phyloP scores from a whole-genome alignment of 64 coral and sea anemone species.

The Montipora efflorescens region DNA sequence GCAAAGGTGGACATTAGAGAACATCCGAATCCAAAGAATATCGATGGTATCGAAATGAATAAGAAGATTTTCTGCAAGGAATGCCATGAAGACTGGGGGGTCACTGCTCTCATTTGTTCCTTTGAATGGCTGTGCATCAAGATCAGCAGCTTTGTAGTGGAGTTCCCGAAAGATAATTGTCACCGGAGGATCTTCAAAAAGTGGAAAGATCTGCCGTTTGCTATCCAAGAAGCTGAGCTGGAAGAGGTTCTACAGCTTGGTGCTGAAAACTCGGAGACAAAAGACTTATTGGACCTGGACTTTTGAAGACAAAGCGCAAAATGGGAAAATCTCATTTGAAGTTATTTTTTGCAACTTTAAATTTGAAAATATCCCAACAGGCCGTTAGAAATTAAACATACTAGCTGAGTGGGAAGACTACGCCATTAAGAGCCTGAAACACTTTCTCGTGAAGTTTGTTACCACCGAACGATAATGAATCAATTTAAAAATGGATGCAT shows the following conservation, averaged over 20 bases:
- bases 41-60: conserved; percentile 48
- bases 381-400: too few species aligned
- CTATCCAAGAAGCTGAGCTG: conserved; percentile 1
- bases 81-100: conserved; percentile 58
- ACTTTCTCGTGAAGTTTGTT: too few species aligned
- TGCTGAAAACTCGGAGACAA: background rate
- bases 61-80: conserved; percentile 53
- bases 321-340: too few species aligned
- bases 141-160: conserved; percentile 43
- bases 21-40: conserved; percentile 14
- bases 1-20: conserved; percentile 16
- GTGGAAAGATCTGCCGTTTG: conserved; percentile 71
- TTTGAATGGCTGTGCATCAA: conserved; percentile 64
- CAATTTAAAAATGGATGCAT: too few species aligned
- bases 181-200: conserved; percentile 3
- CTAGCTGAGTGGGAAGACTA: too few species aligned
- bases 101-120: conserved; percentile 20
- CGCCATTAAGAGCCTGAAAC: too few species aligned
- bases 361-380: too few species aligned
- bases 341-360: too few species aligned
- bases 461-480: too few species aligned
- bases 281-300: background rate
- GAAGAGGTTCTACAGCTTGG: conserved; percentile 30
- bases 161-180: background rate
- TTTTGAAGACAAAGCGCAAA: background rate